Conservation (phyloP, 1,140 invertebrate genomes). For the Drosophila mojavensis region DNA sequence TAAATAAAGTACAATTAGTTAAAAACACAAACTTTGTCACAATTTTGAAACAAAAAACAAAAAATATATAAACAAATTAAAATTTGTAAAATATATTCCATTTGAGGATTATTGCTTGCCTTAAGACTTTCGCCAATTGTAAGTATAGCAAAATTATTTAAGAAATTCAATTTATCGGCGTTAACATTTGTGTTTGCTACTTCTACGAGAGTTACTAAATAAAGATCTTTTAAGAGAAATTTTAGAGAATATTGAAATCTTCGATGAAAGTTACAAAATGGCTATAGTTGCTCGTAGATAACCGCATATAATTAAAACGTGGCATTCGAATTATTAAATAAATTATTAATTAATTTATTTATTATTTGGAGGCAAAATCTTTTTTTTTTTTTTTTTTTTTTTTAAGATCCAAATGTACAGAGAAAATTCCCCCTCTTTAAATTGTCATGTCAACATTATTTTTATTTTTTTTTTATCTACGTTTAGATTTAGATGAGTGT, state of each 20-base stretch:
- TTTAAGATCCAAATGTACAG: too few relatives aligned
- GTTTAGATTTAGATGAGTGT: slow-evolving; percentile 47
- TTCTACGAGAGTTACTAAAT: neutral
- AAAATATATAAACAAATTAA: neutral
- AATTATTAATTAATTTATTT: too few relatives aligned
- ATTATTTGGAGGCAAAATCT: too few relatives aligned
- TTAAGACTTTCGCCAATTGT: slow-evolving; percentile 9
- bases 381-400: too few relatives aligned
- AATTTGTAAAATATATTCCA: slow-evolving; percentile 1
- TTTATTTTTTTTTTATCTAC: slow-evolving; percentile 52
- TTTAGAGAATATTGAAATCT: too few relatives aligned
- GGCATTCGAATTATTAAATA: too few relatives aligned
- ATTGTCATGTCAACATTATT: slow-evolving; percentile 41
- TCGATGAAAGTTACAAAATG: too few relatives aligned
- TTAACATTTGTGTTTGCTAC: slow-evolving; percentile 33
- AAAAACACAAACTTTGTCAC: neutral
- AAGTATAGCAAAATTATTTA: slow-evolving; percentile 23
- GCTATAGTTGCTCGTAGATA: too few relatives aligned
- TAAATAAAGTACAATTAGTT: slow-evolving; percentile 9
- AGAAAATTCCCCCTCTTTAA: neutral
- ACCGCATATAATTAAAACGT: too few relatives aligned
- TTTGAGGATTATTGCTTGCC: slow-evolving; percentile 15
- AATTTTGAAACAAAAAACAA: neutral
- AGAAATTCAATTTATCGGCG: neutral
- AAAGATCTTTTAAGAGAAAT: too few relatives aligned